Conservation (phyloP, 2,113 vertebrate genomes). For the Chlorodrepanis virens region DNA sequence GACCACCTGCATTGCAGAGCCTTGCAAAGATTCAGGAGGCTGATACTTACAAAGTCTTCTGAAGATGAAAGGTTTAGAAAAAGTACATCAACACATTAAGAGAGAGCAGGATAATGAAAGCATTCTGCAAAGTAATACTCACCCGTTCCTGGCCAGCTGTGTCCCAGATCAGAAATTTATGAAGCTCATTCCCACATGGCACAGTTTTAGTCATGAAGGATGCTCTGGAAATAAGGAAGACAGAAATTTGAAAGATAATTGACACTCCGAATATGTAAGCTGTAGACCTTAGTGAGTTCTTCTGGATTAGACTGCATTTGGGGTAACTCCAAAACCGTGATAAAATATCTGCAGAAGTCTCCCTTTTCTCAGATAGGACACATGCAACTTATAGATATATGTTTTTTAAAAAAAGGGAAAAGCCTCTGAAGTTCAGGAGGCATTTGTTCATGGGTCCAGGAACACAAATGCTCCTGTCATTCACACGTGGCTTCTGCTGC, state of each 20-base stretch:
- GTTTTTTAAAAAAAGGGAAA: not conserved
- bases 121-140: conserved; percentile 41
- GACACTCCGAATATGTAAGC: not conserved
- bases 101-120: not conserved
- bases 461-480: not conserved
- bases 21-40: not conserved
- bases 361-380: not conserved
- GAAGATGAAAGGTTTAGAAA: not conserved
- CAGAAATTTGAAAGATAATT: not conserved
- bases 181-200: conserved; percentile 91
- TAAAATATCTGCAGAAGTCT: not conserved
- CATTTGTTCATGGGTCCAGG: not conserved
- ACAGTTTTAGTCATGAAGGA: conserved; percentile 99
- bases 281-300: not conserved
- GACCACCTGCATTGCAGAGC: not conserved
- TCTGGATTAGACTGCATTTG: not conserved
- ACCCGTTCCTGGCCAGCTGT: conserved; percentile 97
- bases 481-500: not conserved
- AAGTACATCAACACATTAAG: not conserved
- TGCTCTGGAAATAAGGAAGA: conserved; percentile 78
- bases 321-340: not conserved
- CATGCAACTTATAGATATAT: not conserved
- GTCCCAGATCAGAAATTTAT: conserved; percentile 99
- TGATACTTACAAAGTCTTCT: not conserved
- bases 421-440: not conserved